phyloP scores from a whole-genome alignment of 2,113 vertebrate species.

The Indri indri region DNA sequence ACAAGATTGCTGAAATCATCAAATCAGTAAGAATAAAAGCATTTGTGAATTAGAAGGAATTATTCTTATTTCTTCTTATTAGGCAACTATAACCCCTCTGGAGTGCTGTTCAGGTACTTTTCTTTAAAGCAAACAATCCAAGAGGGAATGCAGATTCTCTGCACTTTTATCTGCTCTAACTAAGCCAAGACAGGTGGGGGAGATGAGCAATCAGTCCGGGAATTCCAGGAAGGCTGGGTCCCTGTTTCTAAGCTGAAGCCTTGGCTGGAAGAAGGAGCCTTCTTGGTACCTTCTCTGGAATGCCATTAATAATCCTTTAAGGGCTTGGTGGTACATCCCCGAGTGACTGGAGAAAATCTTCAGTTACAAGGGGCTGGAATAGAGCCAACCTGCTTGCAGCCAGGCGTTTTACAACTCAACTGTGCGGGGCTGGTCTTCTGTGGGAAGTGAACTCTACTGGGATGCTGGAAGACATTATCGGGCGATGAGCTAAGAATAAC shows the following conservation, averaged over 20 bases:
- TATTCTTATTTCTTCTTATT: background rate
- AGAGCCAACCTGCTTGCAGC: background rate
- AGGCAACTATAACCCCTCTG: background rate
- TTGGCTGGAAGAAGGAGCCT: background rate
- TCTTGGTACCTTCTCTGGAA: background rate
- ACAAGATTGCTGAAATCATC: background rate
- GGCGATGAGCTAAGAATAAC: background rate
- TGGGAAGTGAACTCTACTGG: background rate
- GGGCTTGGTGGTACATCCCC: background rate
- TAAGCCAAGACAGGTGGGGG: background rate
- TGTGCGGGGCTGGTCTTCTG: background rate
- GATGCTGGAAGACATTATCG: background rate
- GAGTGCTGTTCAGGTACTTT: background rate
- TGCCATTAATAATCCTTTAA: background rate
- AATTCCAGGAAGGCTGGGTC: background rate
- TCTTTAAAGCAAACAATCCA: background rate
- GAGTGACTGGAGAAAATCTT: background rate
- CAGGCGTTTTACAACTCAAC: background rate
- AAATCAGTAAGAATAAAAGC: background rate
- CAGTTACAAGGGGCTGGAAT: background rate
- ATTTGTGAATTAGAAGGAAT: slow-evolving; percentile 17
- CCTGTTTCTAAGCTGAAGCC: background rate
- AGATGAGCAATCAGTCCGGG: background rate
- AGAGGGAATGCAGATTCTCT: background rate
- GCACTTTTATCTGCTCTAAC: background rate